Conservation (phyloP, 1,140 invertebrate species). For the Hypothenemus hampei region DNA sequence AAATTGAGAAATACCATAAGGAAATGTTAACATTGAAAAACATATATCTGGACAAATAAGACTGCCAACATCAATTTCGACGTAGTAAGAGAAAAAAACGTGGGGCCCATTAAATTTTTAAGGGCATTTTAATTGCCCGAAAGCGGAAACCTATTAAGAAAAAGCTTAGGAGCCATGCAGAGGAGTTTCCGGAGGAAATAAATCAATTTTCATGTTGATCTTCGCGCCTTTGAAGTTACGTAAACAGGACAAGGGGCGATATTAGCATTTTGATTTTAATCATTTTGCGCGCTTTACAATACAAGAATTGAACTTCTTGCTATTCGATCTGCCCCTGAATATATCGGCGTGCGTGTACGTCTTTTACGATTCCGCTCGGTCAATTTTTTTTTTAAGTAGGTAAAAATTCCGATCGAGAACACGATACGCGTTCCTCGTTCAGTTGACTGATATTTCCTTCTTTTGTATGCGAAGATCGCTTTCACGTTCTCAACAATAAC, state of each 20-base stretch:
- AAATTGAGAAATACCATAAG: neutral
- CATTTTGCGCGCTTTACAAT: no score
- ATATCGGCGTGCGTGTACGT: neutral
- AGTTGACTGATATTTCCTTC: slow-evolving; percentile 4
- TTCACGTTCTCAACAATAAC: slow-evolving; percentile 5
- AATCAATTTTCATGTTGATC: no score
- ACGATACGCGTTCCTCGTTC: neutral
- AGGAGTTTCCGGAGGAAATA: no score
- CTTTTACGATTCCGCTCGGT: neutral
- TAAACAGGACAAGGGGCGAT: no score
- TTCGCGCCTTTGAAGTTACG: no score
- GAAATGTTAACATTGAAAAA: neutral
- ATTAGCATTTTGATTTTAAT: no score
- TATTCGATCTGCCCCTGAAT: no score
- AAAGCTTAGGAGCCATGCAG: slow-evolving; percentile 4
- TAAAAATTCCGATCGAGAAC: slow-evolving; percentile 16
- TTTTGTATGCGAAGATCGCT: slow-evolving; percentile 7
- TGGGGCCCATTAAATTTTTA: slow-evolving; percentile 6
- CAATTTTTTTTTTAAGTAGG: slow-evolving; percentile 13
- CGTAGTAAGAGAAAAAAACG: slow-evolving; percentile 3
- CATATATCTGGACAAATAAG: slow-evolving; percentile 1
- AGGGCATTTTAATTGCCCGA: slow-evolving; percentile 7
- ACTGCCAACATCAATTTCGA: slow-evolving; percentile 10
- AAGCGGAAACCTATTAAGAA: slow-evolving; percentile 15
- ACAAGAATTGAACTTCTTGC: no score